A percentile compares a stretch with the other conserved stretches of the same genome.
phyloP scores from a whole-genome alignment of 2,888 invertebrate genomes.

The Tethea ocularis region DNA sequence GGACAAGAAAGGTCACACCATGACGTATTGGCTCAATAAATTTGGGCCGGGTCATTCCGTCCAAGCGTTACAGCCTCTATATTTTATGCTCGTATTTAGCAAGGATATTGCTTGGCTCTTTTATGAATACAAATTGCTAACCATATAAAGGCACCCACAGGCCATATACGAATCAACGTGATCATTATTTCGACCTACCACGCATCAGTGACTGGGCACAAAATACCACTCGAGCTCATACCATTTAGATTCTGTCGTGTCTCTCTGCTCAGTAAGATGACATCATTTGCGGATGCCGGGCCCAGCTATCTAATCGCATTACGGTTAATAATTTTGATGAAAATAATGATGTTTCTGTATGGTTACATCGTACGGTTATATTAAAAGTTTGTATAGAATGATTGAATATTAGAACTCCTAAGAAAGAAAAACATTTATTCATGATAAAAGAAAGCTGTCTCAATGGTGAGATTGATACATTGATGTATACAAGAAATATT shows the following conservation, averaged over 20 bases:
- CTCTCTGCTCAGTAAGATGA: constrained; percentile 6
- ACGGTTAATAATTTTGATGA: background rate
- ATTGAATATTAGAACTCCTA: background rate
- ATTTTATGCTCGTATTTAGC: background rate
- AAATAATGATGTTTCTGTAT: background rate
- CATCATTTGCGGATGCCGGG: constrained; percentile 4
- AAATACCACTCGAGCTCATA: background rate
- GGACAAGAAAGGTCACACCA: constrained; percentile 45
- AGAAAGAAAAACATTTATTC: too few species aligned
- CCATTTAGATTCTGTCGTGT: constrained; percentile 7
- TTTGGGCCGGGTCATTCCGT: constrained; percentile 26
- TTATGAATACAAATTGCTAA: constrained; percentile 4
- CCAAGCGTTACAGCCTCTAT: constrained; percentile 9
- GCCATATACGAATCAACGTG: background rate
- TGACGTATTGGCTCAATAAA: constrained; percentile 46
- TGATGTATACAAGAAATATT: too few species aligned
- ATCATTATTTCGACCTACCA: constrained; percentile 5
- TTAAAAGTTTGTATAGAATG: too few species aligned
- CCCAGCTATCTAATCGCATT: background rate
- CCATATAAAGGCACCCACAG: background rate
- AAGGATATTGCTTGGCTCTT: background rate
- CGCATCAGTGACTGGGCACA: background rate
- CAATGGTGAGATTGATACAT: too few species aligned
- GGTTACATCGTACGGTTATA: background rate
- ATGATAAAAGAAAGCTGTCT: too few species aligned